Evolutionary conservation across 2,797 vertebrate species (phyloP).

Genomic region (Coccyzus lansbergi): DNA sequence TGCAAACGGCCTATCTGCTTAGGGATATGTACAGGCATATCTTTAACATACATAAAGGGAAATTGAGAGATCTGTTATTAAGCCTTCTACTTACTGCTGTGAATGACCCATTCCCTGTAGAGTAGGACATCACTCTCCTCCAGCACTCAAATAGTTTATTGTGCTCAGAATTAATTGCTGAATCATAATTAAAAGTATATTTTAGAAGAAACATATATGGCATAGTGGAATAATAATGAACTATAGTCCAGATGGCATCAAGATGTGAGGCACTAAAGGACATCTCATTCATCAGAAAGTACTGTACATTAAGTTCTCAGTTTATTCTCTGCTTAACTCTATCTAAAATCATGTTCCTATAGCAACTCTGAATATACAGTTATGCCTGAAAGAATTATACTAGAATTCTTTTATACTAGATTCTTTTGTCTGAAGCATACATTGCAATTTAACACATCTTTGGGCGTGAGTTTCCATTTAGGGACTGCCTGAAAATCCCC

Average conservation of each 20-base stretch:
- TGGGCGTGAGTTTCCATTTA: neutral
- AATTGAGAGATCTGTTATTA: neutral
- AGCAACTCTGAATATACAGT: slow-evolving; percentile 39
- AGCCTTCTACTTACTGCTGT: neutral
- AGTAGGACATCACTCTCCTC: neutral
- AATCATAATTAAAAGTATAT: neutral
- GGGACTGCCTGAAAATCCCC: neutral
- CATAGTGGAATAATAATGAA: neutral
- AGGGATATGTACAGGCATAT: neutral
- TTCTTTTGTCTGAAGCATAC: neutral
- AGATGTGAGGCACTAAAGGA: slow-evolving; percentile 10
- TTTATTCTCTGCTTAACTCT: slow-evolving; percentile 15
- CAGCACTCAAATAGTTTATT: neutral
- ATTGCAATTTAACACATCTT: neutral
- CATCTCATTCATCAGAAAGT: slow-evolving; percentile 8
- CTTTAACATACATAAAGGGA: neutral
- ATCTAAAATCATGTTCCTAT: slow-evolving; percentile 45
- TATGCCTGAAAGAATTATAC: neutral
- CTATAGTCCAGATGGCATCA: slow-evolving; percentile 18
- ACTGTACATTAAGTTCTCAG: slow-evolving; percentile 8
- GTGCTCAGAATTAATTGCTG: neutral
- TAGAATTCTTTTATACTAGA: neutral
- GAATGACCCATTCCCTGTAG: neutral
- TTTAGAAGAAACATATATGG: neutral
- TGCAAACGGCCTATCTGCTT: neutral